Base-by-base conservation (phyloP, 2,113 vertebrate species). In the Suncus etruscus region DNA sequence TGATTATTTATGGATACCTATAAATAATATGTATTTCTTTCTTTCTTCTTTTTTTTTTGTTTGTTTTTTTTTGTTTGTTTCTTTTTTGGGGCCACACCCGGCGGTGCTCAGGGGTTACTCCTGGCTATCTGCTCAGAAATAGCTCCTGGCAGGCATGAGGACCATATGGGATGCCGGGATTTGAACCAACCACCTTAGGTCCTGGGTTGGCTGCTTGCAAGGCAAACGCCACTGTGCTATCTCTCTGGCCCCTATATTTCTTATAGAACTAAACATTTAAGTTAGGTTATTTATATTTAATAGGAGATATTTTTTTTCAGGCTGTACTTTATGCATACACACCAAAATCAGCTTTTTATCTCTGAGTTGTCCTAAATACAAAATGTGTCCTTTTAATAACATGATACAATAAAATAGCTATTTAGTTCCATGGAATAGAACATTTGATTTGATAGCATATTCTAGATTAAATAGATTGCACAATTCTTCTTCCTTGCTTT, bases 401-500 rank as follows among this genome's bases (percentile, higher is more conserved):
- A 90, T 73, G 51, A 84, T 87, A 80, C 18, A 77, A 75, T 81
- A 93, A 94, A 89, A 87, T 73, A 69, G 77, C 83, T 87, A 89
- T 91, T 65, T 94, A 86, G 90, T 94, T 95, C 94, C 8, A 83
- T 24, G 47, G 32, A 77, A 50, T 69, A 22, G 79, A 0, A 0
- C 47, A 68, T 94, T 14, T 51, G 58, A 95, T 94, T 93, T 87
- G 72, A 90, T 86, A 91, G 89, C 93, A 96, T 94, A 87, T 86
- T 97, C 85, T 93, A 94, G 96, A 96, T 91, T 82, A 95, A 94
- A 93, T 50, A 83, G 80, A 93, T 92, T 93, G 12, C 72, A 84
- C 77, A 69, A 65, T 58, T 87, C 94, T 89, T 89, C n/a, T 86
- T 83, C 70, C 0, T 32, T 29, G 20, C 86, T 63, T 96, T 73